phyloP scores from a whole-genome alignment of 2,113 vertebrate genomes.

The Amazona vittata region DNA sequence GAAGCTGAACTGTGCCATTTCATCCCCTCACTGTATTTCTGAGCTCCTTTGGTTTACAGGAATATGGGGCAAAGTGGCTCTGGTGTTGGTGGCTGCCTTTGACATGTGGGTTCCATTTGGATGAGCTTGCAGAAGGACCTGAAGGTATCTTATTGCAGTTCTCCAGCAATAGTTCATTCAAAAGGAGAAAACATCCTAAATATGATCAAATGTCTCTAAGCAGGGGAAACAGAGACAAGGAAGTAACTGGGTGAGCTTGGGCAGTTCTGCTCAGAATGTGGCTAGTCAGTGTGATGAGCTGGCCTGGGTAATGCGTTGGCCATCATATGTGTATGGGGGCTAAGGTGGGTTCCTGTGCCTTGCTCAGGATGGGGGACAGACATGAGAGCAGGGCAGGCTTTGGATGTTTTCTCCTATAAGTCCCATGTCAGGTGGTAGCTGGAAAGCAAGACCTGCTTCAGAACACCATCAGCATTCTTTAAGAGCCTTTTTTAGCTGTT shows the following conservation, averaged over 20 bases:
- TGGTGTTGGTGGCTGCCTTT: neutral
- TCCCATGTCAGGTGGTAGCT: neutral
- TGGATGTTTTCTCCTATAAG: fast-evolving
- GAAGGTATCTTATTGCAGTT: neutral
- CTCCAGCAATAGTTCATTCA: neutral
- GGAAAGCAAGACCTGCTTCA: neutral
- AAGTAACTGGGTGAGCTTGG: fast-evolving
- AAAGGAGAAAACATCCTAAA: neutral
- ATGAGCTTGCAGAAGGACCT: neutral
- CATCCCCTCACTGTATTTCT: neutral
- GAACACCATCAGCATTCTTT: neutral
- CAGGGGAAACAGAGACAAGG: neutral
- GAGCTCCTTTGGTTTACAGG: neutral
- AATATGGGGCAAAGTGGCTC: too few species aligned
- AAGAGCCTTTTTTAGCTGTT: neutral
- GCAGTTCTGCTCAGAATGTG: neutral
- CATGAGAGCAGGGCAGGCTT: neutral
- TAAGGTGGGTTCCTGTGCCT: neutral
- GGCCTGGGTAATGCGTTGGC: fast-evolving
- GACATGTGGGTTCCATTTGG: neutral
- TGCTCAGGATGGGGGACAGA: neutral
- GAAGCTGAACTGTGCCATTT: neutral
- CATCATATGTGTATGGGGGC: fast-evolving
- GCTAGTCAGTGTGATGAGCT: neutral
- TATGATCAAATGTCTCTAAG: neutral